Conservation (phyloP, 2,113 vertebrate species). For the Gulo gulo region DNA sequence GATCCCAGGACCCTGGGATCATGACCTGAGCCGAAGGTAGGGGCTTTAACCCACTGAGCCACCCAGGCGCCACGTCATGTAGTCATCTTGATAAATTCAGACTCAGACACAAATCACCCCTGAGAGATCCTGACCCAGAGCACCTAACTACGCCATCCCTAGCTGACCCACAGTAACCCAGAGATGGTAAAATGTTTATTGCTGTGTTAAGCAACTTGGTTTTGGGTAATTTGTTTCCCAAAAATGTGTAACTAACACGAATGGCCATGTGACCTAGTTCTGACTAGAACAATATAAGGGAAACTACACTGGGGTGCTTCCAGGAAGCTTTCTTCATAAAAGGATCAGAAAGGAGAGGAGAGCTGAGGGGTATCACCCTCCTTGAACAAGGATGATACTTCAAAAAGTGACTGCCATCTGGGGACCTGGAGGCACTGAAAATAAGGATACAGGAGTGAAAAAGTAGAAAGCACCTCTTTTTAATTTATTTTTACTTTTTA, state of each 20-base stretch:
- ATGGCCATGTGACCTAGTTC: background rate
- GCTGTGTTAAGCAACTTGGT: background rate
- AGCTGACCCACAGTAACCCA: background rate
- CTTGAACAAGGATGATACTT: background rate
- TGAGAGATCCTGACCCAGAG: background rate
- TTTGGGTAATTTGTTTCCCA: background rate
- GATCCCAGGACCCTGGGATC: no score
- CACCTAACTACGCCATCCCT: background rate
- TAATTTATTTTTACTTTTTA: background rate
- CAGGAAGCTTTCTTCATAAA: background rate
- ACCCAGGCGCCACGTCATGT: background rate
- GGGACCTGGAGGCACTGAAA: background rate
- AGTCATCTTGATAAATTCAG: background rate
- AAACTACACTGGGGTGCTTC: background rate
- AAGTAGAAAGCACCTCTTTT: background rate
- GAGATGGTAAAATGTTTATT: background rate
- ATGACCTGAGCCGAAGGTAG: no score
- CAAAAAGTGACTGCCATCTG: background rate
- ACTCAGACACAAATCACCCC: background rate
- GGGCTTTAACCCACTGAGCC: no score
- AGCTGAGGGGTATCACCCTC: background rate
- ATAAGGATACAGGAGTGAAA: background rate
- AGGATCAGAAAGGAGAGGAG: background rate
- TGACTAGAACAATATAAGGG: background rate
- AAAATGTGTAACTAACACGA: background rate